phyloP scores from a whole-genome alignment of 2,888 invertebrate species.

The Acleris sparsana region DNA sequence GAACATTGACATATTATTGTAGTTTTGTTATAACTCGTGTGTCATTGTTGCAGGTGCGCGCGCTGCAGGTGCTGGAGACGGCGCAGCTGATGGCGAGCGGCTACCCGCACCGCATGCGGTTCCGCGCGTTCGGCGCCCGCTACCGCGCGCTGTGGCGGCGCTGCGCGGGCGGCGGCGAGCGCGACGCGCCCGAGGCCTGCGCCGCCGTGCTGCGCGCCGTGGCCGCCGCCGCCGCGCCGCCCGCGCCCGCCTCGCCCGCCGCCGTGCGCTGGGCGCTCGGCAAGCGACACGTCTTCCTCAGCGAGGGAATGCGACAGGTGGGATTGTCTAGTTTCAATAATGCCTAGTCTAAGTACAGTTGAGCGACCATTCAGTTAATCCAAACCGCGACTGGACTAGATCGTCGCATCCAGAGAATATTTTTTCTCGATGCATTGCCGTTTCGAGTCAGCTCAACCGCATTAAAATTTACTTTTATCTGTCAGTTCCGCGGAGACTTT shows the following conservation, averaged over 20 bases:
- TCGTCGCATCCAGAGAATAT: too few species aligned
- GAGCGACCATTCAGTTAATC: too few species aligned
- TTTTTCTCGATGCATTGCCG: too few species aligned
- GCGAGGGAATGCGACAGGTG: slow-evolving; percentile 96
- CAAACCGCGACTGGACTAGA: too few species aligned
- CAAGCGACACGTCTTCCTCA: slow-evolving; percentile 96
- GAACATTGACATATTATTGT: too few species aligned
- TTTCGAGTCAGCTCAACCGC: too few species aligned
- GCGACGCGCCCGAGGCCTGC: slow-evolving; percentile 83
- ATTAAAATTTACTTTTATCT: too few species aligned
- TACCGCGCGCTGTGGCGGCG: slow-evolving; percentile 94
- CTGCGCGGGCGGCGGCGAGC: slow-evolving; percentile 80
- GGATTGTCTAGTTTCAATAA: neutral
- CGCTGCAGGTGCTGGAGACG: slow-evolving; percentile 95
- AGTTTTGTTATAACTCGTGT: neutral
- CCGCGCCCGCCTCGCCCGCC: slow-evolving; percentile 87
- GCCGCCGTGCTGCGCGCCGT: slow-evolving; percentile 90
- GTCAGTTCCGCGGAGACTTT: too few species aligned
- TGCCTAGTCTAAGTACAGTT: too few species aligned
- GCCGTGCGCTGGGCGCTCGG: slow-evolving; percentile 92
- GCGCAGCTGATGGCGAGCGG: slow-evolving; percentile 98
- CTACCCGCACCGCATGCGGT: slow-evolving; percentile 97
- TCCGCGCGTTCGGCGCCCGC: slow-evolving; percentile 94
- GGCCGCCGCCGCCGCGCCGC: slow-evolving; percentile 91
- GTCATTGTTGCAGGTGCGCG: slow-evolving; percentile 85